These are phyloP conservation scores for Invenusta paracnida DNA, from an alignment of 2,888 invertebrate species.

Conservation along the genomic window DNA sequence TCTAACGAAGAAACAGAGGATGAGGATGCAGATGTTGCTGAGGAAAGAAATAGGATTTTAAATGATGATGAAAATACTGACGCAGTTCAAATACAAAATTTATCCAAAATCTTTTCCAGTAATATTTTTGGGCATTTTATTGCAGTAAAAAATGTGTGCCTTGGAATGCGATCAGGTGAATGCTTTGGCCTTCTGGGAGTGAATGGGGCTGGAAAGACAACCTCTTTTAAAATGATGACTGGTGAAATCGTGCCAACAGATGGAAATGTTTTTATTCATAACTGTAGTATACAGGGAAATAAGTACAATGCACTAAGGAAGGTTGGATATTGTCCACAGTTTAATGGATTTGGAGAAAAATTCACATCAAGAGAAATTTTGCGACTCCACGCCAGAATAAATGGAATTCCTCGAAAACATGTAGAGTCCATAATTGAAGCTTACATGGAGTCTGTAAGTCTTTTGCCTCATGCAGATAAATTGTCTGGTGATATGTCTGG, in stretches of 20 bases:
- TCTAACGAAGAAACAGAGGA: not conserved
- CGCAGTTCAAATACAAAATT: constrained; percentile 3
- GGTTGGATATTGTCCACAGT: constrained; percentile 83
- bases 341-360: constrained; percentile 75
- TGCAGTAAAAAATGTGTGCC: constrained; percentile 64
- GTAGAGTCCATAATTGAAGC: not conserved
- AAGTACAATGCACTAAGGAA: constrained; percentile 57
- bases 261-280: constrained; percentile 63
- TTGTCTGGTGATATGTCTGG: constrained; percentile 47
- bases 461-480: constrained; percentile 37
- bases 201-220: constrained; percentile 67
- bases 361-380: constrained; percentile 75
- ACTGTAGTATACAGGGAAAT: constrained; percentile 44
- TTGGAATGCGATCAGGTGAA: constrained; percentile 66
- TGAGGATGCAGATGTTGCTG: constrained; percentile 17
- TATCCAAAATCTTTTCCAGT: constrained; percentile 30
- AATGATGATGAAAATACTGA: not conserved
- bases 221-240: constrained; percentile 70
- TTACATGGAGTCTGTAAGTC: constrained; percentile 5
- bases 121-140: not conserved
- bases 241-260: constrained; percentile 62
- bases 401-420: constrained; percentile 65
- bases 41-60: constrained; percentile 18
- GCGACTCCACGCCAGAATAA: constrained; percentile 69
- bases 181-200: constrained; percentile 74